Evolutionary conservation across 2,888 invertebrate genomes (phyloP).

Genomic region (Plebejus anna): DNA sequence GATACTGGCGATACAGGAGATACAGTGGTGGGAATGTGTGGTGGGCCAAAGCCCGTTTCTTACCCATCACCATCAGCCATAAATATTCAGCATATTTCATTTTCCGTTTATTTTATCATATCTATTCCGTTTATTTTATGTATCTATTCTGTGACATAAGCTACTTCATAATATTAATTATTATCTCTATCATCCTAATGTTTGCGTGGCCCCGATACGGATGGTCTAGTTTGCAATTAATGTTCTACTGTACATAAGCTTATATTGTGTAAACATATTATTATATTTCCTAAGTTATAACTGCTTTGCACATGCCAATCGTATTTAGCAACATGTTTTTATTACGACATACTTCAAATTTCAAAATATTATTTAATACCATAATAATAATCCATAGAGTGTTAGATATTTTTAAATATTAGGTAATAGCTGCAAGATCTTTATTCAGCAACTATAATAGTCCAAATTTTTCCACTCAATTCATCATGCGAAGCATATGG

Average conservation of each 20-base stretch:
- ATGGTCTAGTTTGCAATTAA: no score
- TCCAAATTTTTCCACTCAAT: background rate
- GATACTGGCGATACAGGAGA: no score
- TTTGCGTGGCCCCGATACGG: no score
- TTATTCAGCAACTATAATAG: background rate
- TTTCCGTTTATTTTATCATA: no score
- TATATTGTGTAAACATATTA: background rate
- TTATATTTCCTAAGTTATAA: background rate
- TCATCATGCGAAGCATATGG: background rate
- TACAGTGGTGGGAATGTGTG: no score
- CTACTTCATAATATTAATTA: no score
- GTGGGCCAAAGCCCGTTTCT: no score
- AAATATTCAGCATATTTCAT: no score
- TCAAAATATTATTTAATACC: conserved; percentile 1
- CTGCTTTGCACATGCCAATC: conserved; percentile 18
- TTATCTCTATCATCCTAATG: no score
- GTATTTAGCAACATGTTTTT: conserved; percentile 15
- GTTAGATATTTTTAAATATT: background rate
- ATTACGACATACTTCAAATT: background rate
- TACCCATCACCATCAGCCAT: background rate
- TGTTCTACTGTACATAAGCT: background rate
- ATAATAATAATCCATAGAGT: background rate
- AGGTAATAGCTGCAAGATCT: background rate
- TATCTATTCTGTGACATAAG: no score
- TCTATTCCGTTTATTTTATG: no score